phyloP scores from a whole-genome alignment of 2,888 invertebrate genomes.

The Apodemia hepburni region DNA sequence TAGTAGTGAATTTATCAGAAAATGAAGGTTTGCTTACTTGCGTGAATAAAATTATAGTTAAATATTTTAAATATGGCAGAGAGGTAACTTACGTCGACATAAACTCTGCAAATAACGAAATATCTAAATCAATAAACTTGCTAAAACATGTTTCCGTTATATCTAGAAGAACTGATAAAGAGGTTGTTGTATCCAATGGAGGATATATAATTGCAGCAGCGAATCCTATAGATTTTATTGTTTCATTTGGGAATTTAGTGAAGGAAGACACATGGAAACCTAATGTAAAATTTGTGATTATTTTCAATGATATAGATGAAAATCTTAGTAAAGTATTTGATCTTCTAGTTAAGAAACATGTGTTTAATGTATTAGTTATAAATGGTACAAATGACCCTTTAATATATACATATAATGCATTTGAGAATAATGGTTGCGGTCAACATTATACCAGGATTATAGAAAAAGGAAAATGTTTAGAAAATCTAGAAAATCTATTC shows the following conservation, averaged over 20 bases:
- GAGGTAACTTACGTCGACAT: constrained; percentile 30
- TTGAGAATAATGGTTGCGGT: constrained; percentile 53
- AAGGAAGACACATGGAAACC: constrained; percentile 47
- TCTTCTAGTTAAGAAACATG: constrained; percentile 38
- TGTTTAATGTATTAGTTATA: constrained; percentile 42
- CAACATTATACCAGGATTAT: constrained; percentile 44
- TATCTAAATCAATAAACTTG: constrained; percentile 27
- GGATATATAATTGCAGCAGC: constrained; percentile 40
- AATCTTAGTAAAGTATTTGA: constrained; percentile 42
- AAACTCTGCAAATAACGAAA: constrained; percentile 20
- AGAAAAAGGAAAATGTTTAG: constrained; percentile 43
- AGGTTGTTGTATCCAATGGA: constrained; percentile 21
- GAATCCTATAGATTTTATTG: constrained; percentile 32
- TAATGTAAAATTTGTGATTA: constrained; percentile 40
- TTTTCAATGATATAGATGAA: constrained; percentile 35
- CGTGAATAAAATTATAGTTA: constrained; percentile 22
- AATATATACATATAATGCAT: constrained; percentile 53
- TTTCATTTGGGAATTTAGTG: constrained; percentile 31
- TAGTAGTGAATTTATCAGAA: background rate
- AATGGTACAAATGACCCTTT: constrained; percentile 39
- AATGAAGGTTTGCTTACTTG: constrained; percentile 15
- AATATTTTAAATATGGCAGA: constrained; percentile 20
- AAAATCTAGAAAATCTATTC: constrained; percentile 34
- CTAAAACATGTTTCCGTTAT: constrained; percentile 13
- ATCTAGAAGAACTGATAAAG: constrained; percentile 14